phyloP scores from a whole-genome alignment of 2,888 invertebrate species.

The Willowsia nigromaculata region DNA sequence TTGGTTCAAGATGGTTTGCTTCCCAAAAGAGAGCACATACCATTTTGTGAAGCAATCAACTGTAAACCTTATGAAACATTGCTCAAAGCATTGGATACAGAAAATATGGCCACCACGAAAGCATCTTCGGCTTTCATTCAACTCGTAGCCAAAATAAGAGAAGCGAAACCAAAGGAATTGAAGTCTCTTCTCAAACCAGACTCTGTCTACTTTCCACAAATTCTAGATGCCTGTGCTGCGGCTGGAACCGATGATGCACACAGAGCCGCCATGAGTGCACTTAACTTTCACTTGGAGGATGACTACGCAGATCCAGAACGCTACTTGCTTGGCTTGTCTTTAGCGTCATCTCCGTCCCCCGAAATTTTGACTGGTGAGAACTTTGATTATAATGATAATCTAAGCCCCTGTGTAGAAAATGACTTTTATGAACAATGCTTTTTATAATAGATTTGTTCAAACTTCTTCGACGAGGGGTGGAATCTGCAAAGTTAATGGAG shows the following conservation, averaged over 20 bases:
- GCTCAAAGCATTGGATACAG: constrained; percentile 82
- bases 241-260: constrained; percentile 86
- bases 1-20: constrained; percentile 72
- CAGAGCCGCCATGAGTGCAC: constrained; percentile 85
- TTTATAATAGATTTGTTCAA: constrained; percentile 81
- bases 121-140: constrained; percentile 86
- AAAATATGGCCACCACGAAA: constrained; percentile 84
- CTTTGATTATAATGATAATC: too few species aligned
- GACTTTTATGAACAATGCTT: neutral
- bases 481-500: constrained; percentile 85
- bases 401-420: neutral
- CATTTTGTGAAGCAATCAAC: constrained; percentile 74
- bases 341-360: constrained; percentile 85
- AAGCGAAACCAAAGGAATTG: constrained; percentile 84
- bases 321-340: constrained; percentile 87
- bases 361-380: constrained; percentile 81
- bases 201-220: constrained; percentile 82
- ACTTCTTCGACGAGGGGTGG: constrained; percentile 80
- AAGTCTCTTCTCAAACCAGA: constrained; percentile 82
- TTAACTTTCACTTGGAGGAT: constrained; percentile 83
- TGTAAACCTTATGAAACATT: constrained; percentile 79
- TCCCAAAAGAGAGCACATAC: constrained; percentile 74
- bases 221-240: constrained; percentile 87
- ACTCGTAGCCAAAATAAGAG: constrained; percentile 84
- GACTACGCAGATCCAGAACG: constrained; percentile 85